Conservation (phyloP, 2,888 invertebrate species). For the Colletes collaris region DNA sequence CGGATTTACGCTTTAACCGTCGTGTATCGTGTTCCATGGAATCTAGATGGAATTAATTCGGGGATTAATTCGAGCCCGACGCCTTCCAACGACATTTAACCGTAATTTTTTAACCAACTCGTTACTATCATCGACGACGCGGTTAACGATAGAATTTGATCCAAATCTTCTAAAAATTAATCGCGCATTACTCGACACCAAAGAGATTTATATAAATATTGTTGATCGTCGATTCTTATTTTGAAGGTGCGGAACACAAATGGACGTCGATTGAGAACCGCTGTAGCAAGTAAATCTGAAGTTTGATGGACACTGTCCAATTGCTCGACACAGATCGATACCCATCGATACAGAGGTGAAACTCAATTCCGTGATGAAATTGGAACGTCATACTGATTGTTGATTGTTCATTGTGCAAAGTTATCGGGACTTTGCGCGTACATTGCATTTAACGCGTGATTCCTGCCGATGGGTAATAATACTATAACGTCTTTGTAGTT, state of each 20-base stretch:
- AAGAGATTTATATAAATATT: not conserved
- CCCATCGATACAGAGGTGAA: conserved; percentile 39
- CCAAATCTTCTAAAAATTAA: too few relatives aligned
- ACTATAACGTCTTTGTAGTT: conserved; percentile 12
- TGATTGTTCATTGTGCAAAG: conserved; percentile 49
- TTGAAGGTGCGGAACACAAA: too few relatives aligned
- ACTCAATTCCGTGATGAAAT: conserved; percentile 52
- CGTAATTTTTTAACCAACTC: too few relatives aligned
- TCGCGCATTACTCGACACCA: too few relatives aligned
- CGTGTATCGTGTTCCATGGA: conserved; percentile 18
- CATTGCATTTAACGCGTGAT: conserved; percentile 10
- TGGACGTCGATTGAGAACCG: conserved; percentile 18
- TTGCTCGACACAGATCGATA: conserved; percentile 52
- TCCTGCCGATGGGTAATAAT: not conserved
- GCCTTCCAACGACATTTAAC: not conserved
- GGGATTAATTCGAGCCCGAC: conserved; percentile 24
- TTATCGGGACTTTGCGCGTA: conserved; percentile 35
- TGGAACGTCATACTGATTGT: conserved; percentile 46
- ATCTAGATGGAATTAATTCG: conserved; percentile 36
- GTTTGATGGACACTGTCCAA: conserved; percentile 57
- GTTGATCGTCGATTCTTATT: not conserved
- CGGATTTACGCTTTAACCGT: conserved; percentile 33
- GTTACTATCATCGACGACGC: too few relatives aligned
- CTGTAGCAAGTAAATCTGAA: conserved; percentile 34
- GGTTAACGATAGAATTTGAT: too few relatives aligned